Conservation (phyloP, 2,888 invertebrate species). For the Noctua comes region DNA sequence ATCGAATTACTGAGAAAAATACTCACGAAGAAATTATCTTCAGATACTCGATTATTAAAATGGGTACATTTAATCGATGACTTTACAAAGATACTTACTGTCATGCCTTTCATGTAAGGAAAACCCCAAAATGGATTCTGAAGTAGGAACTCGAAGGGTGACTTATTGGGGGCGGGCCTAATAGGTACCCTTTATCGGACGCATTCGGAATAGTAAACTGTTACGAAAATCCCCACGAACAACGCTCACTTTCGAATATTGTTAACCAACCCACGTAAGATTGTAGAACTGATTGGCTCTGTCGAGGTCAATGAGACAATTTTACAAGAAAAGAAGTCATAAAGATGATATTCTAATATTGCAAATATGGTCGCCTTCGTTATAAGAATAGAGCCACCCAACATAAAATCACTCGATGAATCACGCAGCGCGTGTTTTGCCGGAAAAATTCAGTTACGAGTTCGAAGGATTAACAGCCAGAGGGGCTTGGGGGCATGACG, state of each 20-base stretch:
- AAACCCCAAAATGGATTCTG: background rate
- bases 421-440: conserved; percentile 79
- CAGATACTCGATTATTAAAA: background rate
- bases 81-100: background rate
- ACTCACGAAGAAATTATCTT: conserved; percentile 3
- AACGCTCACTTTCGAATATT: conserved; percentile 33
- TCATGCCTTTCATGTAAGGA: background rate
- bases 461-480: conserved; percentile 76
- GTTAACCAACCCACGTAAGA: conserved; percentile 37
- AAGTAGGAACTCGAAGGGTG: conserved; percentile 7
- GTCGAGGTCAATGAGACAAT: conserved; percentile 46
- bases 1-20: conserved; percentile 31
- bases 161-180: conserved; percentile 12
- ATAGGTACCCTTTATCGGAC: conserved; percentile 22
- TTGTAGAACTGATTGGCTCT: conserved; percentile 33
- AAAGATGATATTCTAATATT: conserved; percentile 47
- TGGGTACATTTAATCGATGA: background rate
- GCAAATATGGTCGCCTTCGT: conserved; percentile 43
- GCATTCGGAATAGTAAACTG: conserved; percentile 46
- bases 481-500: conserved; percentile 64
- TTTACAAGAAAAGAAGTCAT: conserved; percentile 33
- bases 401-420: conserved; percentile 72
- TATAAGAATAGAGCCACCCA: conserved; percentile 35
- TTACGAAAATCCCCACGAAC: conserved; percentile 32
- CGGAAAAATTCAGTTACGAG: conserved; percentile 73